Percentiles rank a stretch among this genome's conserved stretches.
Conservation (phyloP, 30 jellyfish, hydroid and myxozoan genomes). For the Hydra vulgaris region DNA sequence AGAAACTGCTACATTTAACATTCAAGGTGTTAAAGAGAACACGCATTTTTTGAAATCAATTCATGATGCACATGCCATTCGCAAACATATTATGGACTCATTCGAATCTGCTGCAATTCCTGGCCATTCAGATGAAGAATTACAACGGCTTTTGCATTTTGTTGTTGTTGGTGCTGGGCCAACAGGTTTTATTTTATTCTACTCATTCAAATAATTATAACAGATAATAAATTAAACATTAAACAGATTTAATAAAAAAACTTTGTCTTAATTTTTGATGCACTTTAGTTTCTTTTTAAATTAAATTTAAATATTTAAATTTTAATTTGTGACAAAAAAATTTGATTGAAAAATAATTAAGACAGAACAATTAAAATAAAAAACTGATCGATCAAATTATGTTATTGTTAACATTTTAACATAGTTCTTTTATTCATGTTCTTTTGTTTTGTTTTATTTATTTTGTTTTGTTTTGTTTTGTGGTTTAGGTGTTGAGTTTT, state of each 20-base stretch:
- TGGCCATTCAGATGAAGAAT: slow-evolving; percentile 66
- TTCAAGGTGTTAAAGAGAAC: slow-evolving; percentile 44
- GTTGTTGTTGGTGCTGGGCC: slow-evolving; percentile 99
- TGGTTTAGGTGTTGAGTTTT: slow-evolving; percentile 63
- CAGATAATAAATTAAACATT: no score
- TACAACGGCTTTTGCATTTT: slow-evolving; percentile 61
- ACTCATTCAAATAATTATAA: no score
- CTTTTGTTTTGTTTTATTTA: background rate
- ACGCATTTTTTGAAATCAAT: slow-evolving; percentile 57
- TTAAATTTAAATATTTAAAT: no score
- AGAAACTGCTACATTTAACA: slow-evolving; percentile 71
- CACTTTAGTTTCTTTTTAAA: no score
- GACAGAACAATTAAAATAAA: background rate
- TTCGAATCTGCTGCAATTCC: slow-evolving; percentile 87
- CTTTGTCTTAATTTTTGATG: no score
- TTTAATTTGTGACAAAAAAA: no score
- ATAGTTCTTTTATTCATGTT: no score
- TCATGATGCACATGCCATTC: slow-evolving; percentile 59
- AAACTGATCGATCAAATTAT: background rate
- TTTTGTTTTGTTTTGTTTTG: background rate
- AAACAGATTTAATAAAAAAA: no score
- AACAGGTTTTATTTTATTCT: slow-evolving; percentile 40
- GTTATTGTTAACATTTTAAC: no score
- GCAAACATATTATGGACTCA: slow-evolving; percentile 66
- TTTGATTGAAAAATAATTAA: background rate